Percentiles rank a stretch among this genome's conserved stretches.
phyloP scores from a whole-genome alignment of 2,113 vertebrate genomes.

The Coregonus clupeaformis region DNA sequence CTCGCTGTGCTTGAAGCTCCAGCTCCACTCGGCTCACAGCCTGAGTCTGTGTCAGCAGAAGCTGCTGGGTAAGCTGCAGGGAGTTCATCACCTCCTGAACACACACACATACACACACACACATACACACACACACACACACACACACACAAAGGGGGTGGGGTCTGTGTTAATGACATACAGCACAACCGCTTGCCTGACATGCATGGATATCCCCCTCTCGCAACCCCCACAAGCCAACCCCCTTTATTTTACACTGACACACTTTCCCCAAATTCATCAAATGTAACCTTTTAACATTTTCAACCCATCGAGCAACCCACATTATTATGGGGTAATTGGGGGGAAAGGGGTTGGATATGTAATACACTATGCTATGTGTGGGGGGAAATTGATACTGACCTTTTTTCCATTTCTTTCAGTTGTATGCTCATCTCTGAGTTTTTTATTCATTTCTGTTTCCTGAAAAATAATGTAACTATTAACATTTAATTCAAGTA shows the following conservation, averaged over 20 bases:
- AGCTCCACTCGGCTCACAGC: slow-evolving; percentile 70
- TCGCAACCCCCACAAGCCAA: neutral
- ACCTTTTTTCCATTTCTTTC: slow-evolving; percentile 86
- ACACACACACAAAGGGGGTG: slow-evolving; percentile 3
- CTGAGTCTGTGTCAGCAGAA: slow-evolving; percentile 81
- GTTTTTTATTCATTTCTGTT: slow-evolving; percentile 78
- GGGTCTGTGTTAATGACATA: neutral
- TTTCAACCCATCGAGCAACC: neutral
- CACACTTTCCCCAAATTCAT: slow-evolving; percentile 1
- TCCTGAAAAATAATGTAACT: slow-evolving; percentile 68
- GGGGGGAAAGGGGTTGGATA: too few species aligned
- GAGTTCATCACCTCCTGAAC: slow-evolving; percentile 81
- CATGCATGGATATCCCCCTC: too few species aligned
- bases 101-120: slow-evolving; percentile 25
- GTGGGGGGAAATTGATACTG: slow-evolving; percentile 19
- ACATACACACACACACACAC: neutral
- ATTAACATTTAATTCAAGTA: neutral
- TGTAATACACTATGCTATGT: too few species aligned
- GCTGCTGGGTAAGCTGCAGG: slow-evolving; percentile 79
- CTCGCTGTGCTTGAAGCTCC: slow-evolving; percentile 77
- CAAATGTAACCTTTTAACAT: neutral
- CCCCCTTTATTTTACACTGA: slow-evolving; percentile 4
- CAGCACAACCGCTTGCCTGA: neutral
- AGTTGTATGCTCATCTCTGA: slow-evolving; percentile 73
- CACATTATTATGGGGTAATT: too few species aligned